Conservation (phyloP, 2,888 invertebrate genomes). For the Aethes cnicana region DNA sequence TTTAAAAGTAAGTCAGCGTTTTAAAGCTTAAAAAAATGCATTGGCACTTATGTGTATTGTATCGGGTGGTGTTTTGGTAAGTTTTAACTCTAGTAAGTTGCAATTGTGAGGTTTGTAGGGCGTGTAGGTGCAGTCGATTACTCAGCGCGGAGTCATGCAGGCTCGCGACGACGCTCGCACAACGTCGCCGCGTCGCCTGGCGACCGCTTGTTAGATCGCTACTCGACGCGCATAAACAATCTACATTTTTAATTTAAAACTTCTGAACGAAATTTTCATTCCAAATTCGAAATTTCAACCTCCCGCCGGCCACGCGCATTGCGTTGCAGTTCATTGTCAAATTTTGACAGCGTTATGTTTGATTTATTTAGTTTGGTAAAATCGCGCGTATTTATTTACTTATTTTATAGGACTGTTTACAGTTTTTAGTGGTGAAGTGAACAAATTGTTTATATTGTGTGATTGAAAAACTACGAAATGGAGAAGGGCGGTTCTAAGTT, state of each 20-base stretch:
- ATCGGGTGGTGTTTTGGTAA: neutral
- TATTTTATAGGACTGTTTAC: slow-evolving; percentile 35
- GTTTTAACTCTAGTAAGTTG: slow-evolving; percentile 14
- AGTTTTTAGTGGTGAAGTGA: slow-evolving; percentile 42
- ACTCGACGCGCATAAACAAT: slow-evolving; percentile 18
- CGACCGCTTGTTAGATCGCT: slow-evolving; percentile 75
- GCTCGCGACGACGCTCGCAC: slow-evolving; percentile 46
- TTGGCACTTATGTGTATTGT: neutral
- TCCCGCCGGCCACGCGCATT: slow-evolving; percentile 41
- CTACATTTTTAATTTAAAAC: slow-evolving; percentile 8
- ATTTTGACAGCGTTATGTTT: slow-evolving; percentile 58
- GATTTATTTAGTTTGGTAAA: slow-evolving; percentile 47
- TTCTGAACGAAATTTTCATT: slow-evolving; percentile 24
- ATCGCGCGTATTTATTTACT: slow-evolving; percentile 53
- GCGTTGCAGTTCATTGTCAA: slow-evolving; percentile 53
- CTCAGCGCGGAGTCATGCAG: slow-evolving; percentile 71
- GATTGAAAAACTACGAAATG: slow-evolving; percentile 52
- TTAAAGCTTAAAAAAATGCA: neutral
- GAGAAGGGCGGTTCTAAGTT: slow-evolving; percentile 72
- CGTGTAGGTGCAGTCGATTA: slow-evolving; percentile 70
- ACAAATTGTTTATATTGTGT: slow-evolving; percentile 32
- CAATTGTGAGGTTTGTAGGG: slow-evolving; percentile 46
- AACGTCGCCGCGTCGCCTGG: slow-evolving; percentile 64
- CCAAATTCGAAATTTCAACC: slow-evolving; percentile 30
- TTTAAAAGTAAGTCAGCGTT: slow-evolving; percentile 7